These are phyloP conservation scores for Diorhabda elongata DNA, from an alignment of 1,140 invertebrate species.

Conservation along the genomic window DNA sequence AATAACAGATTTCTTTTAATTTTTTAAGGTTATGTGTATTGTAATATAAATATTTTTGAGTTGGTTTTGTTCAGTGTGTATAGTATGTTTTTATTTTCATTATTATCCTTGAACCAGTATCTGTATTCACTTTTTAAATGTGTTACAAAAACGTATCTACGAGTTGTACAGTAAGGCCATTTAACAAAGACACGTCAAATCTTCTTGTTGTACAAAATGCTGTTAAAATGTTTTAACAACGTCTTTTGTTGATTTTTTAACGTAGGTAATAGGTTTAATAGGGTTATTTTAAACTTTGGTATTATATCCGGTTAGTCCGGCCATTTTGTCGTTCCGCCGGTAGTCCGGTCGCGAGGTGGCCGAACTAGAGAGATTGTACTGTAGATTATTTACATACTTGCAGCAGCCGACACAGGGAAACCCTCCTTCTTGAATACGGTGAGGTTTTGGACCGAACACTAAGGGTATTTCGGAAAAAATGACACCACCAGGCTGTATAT, in stretches of 20 bases:
- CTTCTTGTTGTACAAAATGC: no score
- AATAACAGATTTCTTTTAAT: slow-evolving; percentile 41
- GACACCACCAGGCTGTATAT: slow-evolving; percentile 69
- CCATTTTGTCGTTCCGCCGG: neutral
- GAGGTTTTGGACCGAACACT: slow-evolving; percentile 62
- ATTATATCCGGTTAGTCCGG: slow-evolving; percentile 52
- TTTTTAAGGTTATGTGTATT: slow-evolving; percentile 57
- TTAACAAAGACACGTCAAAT: no score
- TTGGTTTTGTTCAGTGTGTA: no score
- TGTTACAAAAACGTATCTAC: no score
- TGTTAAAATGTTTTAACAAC: no score
- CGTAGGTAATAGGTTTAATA: no score
- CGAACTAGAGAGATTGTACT: neutral
- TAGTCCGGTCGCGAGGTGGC: neutral
- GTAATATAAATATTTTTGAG: slow-evolving; percentile 23
- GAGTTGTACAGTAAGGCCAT: no score
- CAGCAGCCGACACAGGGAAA: slow-evolving; percentile 58
- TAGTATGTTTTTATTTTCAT: no score
- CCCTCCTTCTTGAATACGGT: slow-evolving; percentile 40
- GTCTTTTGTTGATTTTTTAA: no score
- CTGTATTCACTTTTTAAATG: no score
- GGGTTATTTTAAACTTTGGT: slow-evolving; percentile 39
- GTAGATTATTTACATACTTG: slow-evolving; percentile 50
- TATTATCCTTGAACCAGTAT: no score
- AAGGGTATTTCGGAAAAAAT: slow-evolving; percentile 68